Evolutionary conservation across 37 sponge, comb jelly and placozoan species (phyloP), one percentile per base, ranked within the genome.

Genomic region (Halisarca cf. caerulea): DNA sequence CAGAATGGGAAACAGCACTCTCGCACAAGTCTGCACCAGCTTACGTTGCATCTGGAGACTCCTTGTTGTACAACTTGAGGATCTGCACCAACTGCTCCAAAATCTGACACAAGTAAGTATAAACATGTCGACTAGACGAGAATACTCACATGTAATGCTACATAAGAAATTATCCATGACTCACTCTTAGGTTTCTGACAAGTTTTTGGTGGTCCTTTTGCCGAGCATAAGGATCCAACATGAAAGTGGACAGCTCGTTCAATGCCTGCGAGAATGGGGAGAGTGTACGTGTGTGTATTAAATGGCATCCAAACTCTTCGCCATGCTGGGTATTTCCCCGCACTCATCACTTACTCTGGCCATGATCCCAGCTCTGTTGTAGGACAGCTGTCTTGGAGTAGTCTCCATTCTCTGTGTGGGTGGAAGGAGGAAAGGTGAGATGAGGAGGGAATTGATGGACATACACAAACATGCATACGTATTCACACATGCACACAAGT

Each of bases 131-230:
- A 47, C 51, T 47, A 11, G 51, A 47, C 11, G 51, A 11, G 11
- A 20, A 62, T 62, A 55, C 17, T 55, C 57, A 55, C 57, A 20
- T 17, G 11, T 55, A 55, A 20, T 55, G 17, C 57, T 55, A 17
- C 57, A 20, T 11, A 11, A 55, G 11, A 28, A 28, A 30, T n/a
- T 23, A 30, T 30, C 18, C 15, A 59, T 6, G 7, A 37, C 81
- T 87, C 41, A 88, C 88, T 36, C 88, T 74, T 0, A 93, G 86
- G 36, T 93, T 93, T 45, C 94, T 40, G 1, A 93, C 66, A 40
- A 93, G 81, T 61, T 93, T 93, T 75, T 93, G 94, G 17, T 68
- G 73, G 54, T 87, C 83, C 71, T 90, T 93, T 69, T 68, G 40
- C 7, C 80, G 51, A 23, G 84, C 55, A 27, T 80, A n/a, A 17